A percentile compares a stretch with the other conserved stretches of the same genome.
phyloP scores from a whole-genome alignment of 2,113 vertebrate species.

The Lophotis ruficrista region DNA sequence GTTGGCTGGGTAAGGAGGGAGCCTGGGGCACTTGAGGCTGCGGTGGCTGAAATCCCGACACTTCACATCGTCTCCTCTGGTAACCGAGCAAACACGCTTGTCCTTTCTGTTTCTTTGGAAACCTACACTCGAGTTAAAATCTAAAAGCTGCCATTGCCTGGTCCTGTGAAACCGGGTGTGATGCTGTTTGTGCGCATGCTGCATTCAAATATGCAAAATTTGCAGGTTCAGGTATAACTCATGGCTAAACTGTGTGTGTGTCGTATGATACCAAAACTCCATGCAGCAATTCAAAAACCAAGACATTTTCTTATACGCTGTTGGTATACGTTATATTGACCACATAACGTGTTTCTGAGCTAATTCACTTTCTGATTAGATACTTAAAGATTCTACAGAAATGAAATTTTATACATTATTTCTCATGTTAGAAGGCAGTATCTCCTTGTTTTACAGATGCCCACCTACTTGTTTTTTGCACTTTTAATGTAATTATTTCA shows the following conservation, averaged over 20 bases:
- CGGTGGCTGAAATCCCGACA: background rate
- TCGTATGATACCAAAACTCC: background rate
- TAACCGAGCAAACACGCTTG: background rate
- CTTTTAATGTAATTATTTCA: background rate
- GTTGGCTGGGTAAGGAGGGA: no score
- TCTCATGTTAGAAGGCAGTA: background rate
- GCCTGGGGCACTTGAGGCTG: background rate
- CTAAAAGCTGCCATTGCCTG: accelerated
- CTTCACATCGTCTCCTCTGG: background rate
- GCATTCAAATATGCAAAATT: background rate
- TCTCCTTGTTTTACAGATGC: background rate
- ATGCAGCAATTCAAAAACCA: background rate
- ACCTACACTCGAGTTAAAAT: accelerated
- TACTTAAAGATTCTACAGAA: background rate
- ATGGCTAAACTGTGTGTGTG: accelerated
- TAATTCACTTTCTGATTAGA: background rate
- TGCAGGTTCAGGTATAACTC: background rate
- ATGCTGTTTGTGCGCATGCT: accelerated
- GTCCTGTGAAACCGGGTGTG: background rate
- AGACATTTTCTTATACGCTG: accelerated
- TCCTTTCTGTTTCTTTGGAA: background rate
- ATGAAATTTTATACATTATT: background rate
- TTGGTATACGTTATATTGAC: background rate
- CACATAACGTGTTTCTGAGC: background rate
- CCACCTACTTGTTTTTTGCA: background rate